Evolutionary conservation across 2,113 vertebrate genomes (phyloP).

Genomic region (Pimephales promelas): DNA sequence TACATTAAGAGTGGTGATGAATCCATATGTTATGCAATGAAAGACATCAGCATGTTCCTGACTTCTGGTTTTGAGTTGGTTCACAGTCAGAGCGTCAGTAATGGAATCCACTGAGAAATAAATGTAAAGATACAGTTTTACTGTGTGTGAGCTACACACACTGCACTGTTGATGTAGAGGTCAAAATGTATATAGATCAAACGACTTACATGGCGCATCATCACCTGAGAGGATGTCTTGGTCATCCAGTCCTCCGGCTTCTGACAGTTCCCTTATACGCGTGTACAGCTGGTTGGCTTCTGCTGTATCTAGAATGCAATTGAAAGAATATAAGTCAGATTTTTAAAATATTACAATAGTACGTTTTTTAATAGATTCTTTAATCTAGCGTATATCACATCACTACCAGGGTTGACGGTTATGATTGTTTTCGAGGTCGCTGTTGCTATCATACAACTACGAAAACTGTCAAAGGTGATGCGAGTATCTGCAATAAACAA

Average conservation of each 20-base stretch:
- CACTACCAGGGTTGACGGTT: constrained; percentile 92
- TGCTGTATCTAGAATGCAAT: constrained; percentile 79
- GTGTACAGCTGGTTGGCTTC: constrained; percentile 87
- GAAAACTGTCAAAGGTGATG: constrained; percentile 92
- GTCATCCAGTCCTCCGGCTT: constrained; percentile 75
- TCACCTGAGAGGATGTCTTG: constrained; percentile 79
- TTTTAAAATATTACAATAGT: background rate
- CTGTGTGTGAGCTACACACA: background rate
- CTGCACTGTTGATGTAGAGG: constrained; percentile 1
- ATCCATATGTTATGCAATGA: constrained; percentile 86
- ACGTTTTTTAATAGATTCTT: background rate
- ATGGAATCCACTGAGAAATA: constrained; percentile 83
- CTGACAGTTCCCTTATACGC: constrained; percentile 81
- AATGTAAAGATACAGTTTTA: constrained; percentile 27
- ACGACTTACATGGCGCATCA: constrained; percentile 77
- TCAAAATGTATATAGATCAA: background rate
- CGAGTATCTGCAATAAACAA: constrained; percentile 92
- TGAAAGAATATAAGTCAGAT: background rate
- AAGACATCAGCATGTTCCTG: constrained; percentile 72
- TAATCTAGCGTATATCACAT: background rate
- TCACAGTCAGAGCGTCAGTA: constrained; percentile 83
- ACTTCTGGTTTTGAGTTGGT: constrained; percentile 74
- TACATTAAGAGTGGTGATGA: constrained; percentile 85
- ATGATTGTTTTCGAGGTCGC: constrained; percentile 93
- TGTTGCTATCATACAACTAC: constrained; percentile 88